Evolutionary conservation across 2,888 invertebrate genomes (phyloP).

Genomic region (Drosophila demipolita): DNA sequence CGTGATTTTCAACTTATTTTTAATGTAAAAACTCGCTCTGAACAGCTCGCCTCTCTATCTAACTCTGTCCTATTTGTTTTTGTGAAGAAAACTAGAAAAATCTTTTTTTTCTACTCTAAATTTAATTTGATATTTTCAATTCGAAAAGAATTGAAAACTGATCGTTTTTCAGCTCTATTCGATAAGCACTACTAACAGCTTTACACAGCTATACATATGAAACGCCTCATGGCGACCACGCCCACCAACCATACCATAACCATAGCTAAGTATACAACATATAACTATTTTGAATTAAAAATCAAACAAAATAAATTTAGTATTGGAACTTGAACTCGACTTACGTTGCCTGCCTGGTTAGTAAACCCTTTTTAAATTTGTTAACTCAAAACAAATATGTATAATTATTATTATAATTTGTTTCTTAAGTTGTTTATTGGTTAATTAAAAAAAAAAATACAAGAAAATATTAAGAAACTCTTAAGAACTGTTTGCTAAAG

Average conservation of each 20-base stretch:
- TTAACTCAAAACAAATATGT: slow-evolving; percentile 38
- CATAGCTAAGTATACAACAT: slow-evolving; percentile 60
- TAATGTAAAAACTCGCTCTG: neutral
- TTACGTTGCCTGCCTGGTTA: slow-evolving; percentile 64
- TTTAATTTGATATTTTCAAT: neutral
- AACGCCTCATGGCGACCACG: slow-evolving; percentile 45
- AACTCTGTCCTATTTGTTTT: slow-evolving; percentile 25
- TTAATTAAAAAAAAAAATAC: slow-evolving; percentile 9
- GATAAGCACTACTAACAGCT: slow-evolving; percentile 48
- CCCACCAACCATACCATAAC: slow-evolving; percentile 44
- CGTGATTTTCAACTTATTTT: slow-evolving; percentile 19
- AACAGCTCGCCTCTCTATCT: slow-evolving; percentile 37
- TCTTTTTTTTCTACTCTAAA: neutral
- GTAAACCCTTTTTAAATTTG: slow-evolving; percentile 54
- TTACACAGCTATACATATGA: slow-evolving; percentile 34
- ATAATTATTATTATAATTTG: slow-evolving; percentile 45
- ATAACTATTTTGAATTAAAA: slow-evolving; percentile 21
- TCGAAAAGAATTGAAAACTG: neutral
- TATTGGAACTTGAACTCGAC: slow-evolving; percentile 72
- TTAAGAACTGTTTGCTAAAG: slow-evolving; percentile 43
- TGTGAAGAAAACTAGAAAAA: neutral
- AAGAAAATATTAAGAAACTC: slow-evolving; percentile 12
- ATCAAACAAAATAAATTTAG: slow-evolving; percentile 16
- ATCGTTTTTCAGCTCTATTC: slow-evolving; percentile 40
- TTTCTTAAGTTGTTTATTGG: slow-evolving; percentile 53